phyloP scores from a whole-genome alignment of 92 coral and sea anemone genomes.

The Pocillopora grandis region DNA sequence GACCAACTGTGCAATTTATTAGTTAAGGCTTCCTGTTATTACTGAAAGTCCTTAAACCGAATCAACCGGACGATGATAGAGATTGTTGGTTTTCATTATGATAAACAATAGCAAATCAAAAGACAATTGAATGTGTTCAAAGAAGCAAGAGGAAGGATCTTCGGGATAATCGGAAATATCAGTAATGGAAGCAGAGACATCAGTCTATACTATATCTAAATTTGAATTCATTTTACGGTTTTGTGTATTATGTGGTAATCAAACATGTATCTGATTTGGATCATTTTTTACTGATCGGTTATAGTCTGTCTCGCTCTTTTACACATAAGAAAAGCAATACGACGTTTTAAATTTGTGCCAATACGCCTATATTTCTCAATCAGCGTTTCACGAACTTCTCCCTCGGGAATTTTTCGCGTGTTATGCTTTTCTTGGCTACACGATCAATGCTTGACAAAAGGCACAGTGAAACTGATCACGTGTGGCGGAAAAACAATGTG shows the following conservation, averaged over 20 bases:
- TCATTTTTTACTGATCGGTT: not conserved
- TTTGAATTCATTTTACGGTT: too few relatives aligned
- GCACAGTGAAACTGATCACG: too few relatives aligned
- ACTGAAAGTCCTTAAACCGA: not conserved
- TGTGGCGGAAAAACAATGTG: too few relatives aligned
- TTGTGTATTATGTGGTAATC: not conserved
- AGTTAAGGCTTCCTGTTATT: not conserved
- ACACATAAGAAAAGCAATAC: too few relatives aligned
- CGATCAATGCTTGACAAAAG: too few relatives aligned
- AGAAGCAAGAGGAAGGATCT: not conserved
- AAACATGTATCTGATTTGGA: not conserved
- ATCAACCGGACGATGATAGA: not conserved
- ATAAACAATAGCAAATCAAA: not conserved
- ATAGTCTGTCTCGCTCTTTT: too few relatives aligned
- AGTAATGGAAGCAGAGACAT: not conserved
- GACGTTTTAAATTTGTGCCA: too few relatives aligned
- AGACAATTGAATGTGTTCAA: not conserved
- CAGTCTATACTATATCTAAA: not conserved
- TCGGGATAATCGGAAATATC: not conserved
- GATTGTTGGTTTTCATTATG: not conserved
- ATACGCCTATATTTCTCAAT: too few relatives aligned
- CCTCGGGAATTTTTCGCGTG: too few relatives aligned
- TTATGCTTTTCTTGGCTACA: too few relatives aligned
- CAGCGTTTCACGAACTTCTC: too few relatives aligned
- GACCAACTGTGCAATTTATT: not conserved